A percentile compares a stretch with the other conserved stretches of the same genome.
Evolutionary conservation across 2,888 invertebrate genomes (phyloP).

Genomic region (Laspeyria flexula): DNA sequence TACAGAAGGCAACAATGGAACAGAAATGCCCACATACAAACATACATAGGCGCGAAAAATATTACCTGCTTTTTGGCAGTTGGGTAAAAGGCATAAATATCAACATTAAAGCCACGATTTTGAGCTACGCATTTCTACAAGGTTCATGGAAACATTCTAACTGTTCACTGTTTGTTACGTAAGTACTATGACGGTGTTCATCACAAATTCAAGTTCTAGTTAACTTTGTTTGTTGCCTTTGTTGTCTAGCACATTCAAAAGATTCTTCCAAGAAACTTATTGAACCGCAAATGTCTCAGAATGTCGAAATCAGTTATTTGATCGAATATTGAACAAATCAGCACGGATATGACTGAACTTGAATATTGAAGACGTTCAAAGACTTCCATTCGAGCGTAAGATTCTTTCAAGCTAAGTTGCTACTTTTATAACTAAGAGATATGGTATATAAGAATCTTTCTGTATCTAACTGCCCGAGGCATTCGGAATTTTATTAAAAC

Average conservation of each 20-base stretch:
- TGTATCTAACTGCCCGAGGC: constrained; percentile 76
- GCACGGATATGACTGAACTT: constrained; percentile 49
- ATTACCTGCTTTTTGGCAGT: too few species aligned
- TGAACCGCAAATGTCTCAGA: constrained; percentile 31
- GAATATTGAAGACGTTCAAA: constrained; percentile 67
- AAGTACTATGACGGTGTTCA: too few species aligned
- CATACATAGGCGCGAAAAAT: too few species aligned
- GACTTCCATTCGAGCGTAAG: constrained; percentile 58
- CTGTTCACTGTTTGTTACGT: too few species aligned
- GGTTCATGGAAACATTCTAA: too few species aligned
- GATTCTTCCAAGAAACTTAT: constrained; percentile 26
- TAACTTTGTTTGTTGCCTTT: constrained; percentile 14
- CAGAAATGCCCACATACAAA: too few species aligned
- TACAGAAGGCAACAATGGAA: too few species aligned
- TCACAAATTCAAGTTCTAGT: neutral
- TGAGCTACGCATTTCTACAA: too few species aligned
- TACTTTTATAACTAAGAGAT: constrained; percentile 64
- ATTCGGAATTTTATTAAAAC: constrained; percentile 83
- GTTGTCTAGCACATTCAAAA: constrained; percentile 17
- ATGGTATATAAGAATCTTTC: constrained; percentile 70
- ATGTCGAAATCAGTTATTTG: constrained; percentile 38
- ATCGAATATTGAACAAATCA: constrained; percentile 52
- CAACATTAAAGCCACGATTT: too few species aligned
- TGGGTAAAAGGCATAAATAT: too few species aligned
- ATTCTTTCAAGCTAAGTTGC: constrained; percentile 62